Base-by-base conservation (phyloP, 1,140 invertebrate species). In the Papilio glaucus region DNA sequence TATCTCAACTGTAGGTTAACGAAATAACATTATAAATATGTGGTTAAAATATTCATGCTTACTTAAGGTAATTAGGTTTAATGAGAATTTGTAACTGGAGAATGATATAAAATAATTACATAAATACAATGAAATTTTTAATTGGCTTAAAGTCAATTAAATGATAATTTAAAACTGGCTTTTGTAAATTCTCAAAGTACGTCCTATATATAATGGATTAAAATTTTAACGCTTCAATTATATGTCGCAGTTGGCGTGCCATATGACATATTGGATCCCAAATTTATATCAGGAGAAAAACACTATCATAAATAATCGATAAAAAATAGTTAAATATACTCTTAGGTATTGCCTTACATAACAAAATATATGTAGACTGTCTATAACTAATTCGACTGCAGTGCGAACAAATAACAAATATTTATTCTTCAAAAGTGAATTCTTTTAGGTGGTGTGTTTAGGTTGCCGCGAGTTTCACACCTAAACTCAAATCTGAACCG, bases 391-490 rank as follows among this genome's bases (percentile, higher is more conserved):
- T 29, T 8, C 42, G 15, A 71, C 60, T 67, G 73, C 73, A 38
- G 10, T 15, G 73, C 73, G 73, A 75, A 72, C 49, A 39, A 29
- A 45, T 33, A 67, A 38, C 15, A 39, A 38, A 38, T 26, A 29
- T 65, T 33, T 60, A 75, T 75, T 71, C 21, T 71, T 75, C 15
- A 21, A 26, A 71, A 68, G 33, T 65, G 62, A 57, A 75, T 45
- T 63, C 39, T 75, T 75, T 75, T 75, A 75, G 74, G 74, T 75
- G 74, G 74, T 71, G 70, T n/a, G 42, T 69, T 57, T 57, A 69
- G 67, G 26, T 72, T 62, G 70, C 70, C 13, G 71, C 49, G 33
- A 68, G 53, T 71, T 49, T 53, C 29, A 26, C 63, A 39, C 24
- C 29, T 70, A 41, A 24, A 63, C 63, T 62, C 63, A 72, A 75